Percentiles rank a stretch among this genome's conserved stretches.
phyloP scores from a whole-genome alignment of 2,113 vertebrate genomes.

The Isurus oxyrinchus region DNA sequence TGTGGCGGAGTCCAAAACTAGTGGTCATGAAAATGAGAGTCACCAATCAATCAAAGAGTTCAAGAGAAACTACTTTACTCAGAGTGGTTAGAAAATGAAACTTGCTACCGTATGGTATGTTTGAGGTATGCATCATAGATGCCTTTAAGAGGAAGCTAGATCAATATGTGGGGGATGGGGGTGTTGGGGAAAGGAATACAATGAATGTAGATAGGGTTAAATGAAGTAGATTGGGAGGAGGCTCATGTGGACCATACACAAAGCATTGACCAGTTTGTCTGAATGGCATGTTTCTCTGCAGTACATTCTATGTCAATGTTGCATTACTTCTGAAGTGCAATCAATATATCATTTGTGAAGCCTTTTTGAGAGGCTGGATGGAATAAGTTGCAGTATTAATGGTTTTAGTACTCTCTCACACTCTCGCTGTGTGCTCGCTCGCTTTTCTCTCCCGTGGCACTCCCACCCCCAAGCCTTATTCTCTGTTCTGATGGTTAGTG shows the following conservation, averaged over 20 bases:
- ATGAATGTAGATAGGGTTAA: background rate
- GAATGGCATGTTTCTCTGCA: background rate
- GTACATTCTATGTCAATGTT: background rate
- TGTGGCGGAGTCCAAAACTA: background rate
- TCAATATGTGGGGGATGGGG: no score
- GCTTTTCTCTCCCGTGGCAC: background rate
- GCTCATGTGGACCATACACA: background rate
- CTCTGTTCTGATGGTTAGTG: no score
- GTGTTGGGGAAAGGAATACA: background rate
- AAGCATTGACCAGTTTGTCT: background rate
- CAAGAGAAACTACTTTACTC: background rate
- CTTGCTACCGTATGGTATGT: background rate
- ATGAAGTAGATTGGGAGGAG: background rate
- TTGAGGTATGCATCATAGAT: background rate
- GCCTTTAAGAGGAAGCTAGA: background rate
- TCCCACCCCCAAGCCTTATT: background rate
- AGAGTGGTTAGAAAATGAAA: background rate
- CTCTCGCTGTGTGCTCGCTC: background rate
- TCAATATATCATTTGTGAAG: no score
- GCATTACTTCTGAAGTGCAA: no score
- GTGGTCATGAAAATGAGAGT: background rate
- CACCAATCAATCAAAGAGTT: background rate
- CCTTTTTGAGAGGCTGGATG: background rate
- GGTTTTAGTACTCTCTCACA: background rate
- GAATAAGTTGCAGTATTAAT: background rate